Evolutionary conservation across 1,140 invertebrate genomes (phyloP).

Genomic region (Macrocentrus cingulum): DNA sequence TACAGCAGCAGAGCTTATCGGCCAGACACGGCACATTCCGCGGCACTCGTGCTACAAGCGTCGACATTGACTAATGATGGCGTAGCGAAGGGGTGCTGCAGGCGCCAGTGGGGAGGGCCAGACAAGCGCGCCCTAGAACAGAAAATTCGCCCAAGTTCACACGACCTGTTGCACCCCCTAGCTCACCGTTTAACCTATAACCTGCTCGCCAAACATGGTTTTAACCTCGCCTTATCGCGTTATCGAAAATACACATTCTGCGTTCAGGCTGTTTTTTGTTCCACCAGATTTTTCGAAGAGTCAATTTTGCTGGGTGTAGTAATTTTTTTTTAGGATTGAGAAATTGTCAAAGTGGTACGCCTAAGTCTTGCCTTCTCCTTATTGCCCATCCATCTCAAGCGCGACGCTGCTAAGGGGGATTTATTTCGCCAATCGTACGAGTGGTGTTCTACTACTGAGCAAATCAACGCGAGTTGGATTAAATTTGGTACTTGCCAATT

Average conservation of each 20-base stretch:
- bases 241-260: constrained; percentile 49
- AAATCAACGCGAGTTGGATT: constrained; percentile 39
- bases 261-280: constrained; percentile 16
- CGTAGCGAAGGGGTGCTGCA: constrained; percentile 43
- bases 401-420: constrained; percentile 36
- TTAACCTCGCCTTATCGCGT: constrained; percentile 60
- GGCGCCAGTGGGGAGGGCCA: constrained; percentile 36
- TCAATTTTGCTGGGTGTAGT: too few relatives aligned
- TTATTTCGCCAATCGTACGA: constrained; percentile 49
- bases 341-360: constrained; percentile 35
- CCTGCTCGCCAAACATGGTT: constrained; percentile 59
- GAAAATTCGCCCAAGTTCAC: constrained; percentile 61
- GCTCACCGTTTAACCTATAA: constrained; percentile 60
- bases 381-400: constrained; percentile 52
- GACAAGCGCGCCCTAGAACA: constrained; percentile 53
- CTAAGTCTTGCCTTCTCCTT: constrained; percentile 50
- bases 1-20: constrained; percentile 43
- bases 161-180: constrained; percentile 60
- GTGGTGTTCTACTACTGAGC: constrained; percentile 43
- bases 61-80: constrained; percentile 61
- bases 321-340: neutral
- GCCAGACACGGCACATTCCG: constrained; percentile 53
- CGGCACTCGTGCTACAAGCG: constrained; percentile 39
- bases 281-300: neutral
- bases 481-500: too few relatives aligned